Evolutionary conservation across 2,888 invertebrate genomes (phyloP).

Genomic region (Ptilodon capucinus): DNA sequence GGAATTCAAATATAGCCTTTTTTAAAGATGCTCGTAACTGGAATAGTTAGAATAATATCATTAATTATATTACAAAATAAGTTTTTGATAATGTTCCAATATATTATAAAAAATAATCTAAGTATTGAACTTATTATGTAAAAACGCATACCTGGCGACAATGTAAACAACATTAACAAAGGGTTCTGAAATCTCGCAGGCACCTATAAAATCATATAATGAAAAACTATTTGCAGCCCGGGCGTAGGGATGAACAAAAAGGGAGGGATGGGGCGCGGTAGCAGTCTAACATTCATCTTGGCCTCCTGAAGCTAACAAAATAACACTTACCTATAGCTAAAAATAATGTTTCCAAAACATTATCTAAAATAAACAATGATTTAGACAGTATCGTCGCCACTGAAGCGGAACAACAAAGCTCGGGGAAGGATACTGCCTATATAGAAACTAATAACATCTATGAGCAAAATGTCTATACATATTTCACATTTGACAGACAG

Average conservation of each 20-base stretch:
- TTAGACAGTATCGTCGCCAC: constrained; percentile 74
- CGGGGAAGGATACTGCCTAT: constrained; percentile 75
- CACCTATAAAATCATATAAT: constrained; percentile 79
- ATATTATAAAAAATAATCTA: constrained; percentile 41
- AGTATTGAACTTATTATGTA: constrained; percentile 64
- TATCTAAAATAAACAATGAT: constrained; percentile 62
- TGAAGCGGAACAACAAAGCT: constrained; percentile 31
- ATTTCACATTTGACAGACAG: constrained; percentile 68
- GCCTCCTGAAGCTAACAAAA: constrained; percentile 82
- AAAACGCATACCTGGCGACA: constrained; percentile 82
- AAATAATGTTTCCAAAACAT: constrained; percentile 66
- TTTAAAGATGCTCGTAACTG: too few relatives aligned
- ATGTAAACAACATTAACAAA: constrained; percentile 83
- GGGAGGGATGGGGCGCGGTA: constrained; percentile 72
- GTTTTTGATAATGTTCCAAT: constrained; percentile 33
- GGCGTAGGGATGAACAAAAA: constrained; percentile 74
- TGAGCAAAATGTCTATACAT: constrained; percentile 73
- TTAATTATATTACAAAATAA: too few relatives aligned
- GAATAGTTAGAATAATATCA: constrained; percentile 6
- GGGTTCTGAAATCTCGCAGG: constrained; percentile 78
- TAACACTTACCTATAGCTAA: constrained; percentile 80
- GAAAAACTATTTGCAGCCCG: constrained; percentile 78
- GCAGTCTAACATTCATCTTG: constrained; percentile 82
- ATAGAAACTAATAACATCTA: constrained; percentile 74
- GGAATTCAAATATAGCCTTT: not conserved